Evolutionary conservation across 2,113 vertebrate genomes (phyloP), one percentile per base, ranked within the genome.

Genomic region (Tupaia chinensis): DNA sequence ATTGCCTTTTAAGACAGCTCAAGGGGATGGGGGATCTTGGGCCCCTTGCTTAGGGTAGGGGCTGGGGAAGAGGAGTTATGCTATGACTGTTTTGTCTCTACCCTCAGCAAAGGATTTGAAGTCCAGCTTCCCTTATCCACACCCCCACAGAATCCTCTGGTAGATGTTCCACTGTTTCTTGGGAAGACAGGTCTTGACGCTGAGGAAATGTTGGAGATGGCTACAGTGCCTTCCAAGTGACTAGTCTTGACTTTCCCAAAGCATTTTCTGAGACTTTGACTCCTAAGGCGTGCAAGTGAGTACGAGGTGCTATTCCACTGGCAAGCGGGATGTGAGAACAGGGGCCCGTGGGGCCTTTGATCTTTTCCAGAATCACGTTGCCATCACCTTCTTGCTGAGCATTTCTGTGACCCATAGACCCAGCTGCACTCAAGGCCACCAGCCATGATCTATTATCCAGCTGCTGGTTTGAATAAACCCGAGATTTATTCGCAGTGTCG

Each of bases 391-490:
- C 5, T 32, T 4, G 27, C 23, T 34, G 60, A 79, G 23, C 3
- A 2, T 79, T 65, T 60, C 29, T 86, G 3, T 85, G 19, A 15
- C 29, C 60, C 16, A 3, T 32, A 13, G 29, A 61, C 68, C 63
- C 85, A 91, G 73, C 54, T 91, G 78, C 17, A 60, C n/a, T 58
- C 53, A 79, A 79, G 73, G 74, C 22, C 34, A 14, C 76, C 54
- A 76, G 19, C 60, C 10, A 4, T 58, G 19, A 65, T 82, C 32
- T 70, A 27, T 66, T 34, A 56, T 20, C 32, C 25, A 23, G 56
- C 27, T 20, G 60, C 82, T 93, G 66, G 32, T 97, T 93, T 96
- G 97, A 96, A 89, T 96, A 96, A 93, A 63, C 16, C 53, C 25
- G 1, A 14, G 61, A 72, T 76, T 94, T 81, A 68, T 92, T 94